These are phyloP conservation scores for Hyles vespertilio DNA, from an alignment of 1,140 invertebrate genomes.

Conservation along the genomic window DNA sequence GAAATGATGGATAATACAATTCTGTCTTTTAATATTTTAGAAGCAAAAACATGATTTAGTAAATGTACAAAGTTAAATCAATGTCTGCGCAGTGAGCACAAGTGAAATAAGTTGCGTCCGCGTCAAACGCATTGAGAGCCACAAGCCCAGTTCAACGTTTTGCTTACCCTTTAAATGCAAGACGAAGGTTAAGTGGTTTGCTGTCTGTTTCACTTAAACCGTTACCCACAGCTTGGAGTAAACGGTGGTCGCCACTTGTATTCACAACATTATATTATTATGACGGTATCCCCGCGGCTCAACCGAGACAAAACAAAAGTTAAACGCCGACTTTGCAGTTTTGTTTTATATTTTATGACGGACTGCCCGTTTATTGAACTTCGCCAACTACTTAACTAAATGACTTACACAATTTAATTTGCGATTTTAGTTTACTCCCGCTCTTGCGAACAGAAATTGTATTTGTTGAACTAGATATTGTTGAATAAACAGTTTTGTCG, in stretches of 20 bases:
- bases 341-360: slow-evolving; percentile 31
- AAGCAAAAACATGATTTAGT: too few species aligned
- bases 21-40: too few species aligned
- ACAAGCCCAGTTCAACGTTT: slow-evolving; percentile 42
- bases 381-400: slow-evolving; percentile 16
- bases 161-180: slow-evolving; percentile 53
- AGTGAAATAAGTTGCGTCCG: too few species aligned
- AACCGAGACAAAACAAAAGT: slow-evolving; percentile 41
- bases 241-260: slow-evolving; percentile 43
- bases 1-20: too few species aligned
- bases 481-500: slow-evolving; percentile 39
- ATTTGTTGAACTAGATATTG: slow-evolving; percentile 26
- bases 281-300: slow-evolving; percentile 36
- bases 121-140: slow-evolving; percentile 5
- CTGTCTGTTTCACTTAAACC: slow-evolving; percentile 62
- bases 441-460: slow-evolving; percentile 21
- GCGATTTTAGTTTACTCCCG: slow-evolving; percentile 7
- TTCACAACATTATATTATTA: slow-evolving; percentile 51
- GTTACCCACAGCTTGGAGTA: slow-evolving; percentile 46
- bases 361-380: slow-evolving; percentile 26
- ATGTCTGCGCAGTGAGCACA: too few species aligned
- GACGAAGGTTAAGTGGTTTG: slow-evolving; percentile 57
- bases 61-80: too few species aligned
- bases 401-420: slow-evolving; percentile 15
- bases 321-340: slow-evolving; percentile 25